Evolutionary conservation across 2,797 vertebrate species (phyloP).

Genomic region (Halcyon chelicuti): DNA sequence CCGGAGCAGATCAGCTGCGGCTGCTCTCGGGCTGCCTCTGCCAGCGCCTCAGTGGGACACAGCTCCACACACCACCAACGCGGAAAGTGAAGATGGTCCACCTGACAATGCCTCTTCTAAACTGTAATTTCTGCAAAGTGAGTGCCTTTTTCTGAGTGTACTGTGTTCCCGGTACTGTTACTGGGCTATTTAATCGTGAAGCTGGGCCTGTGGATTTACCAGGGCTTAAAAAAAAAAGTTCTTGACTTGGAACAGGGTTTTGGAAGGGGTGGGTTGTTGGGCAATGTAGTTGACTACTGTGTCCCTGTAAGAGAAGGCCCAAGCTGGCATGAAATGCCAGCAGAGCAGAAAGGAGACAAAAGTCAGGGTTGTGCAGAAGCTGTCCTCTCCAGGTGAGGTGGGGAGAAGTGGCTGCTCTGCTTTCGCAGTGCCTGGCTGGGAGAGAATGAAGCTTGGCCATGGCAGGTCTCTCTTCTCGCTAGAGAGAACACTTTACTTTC

Average conservation of each 20-base stretch:
- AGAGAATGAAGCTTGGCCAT: background rate
- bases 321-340: background rate
- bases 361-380: background rate
- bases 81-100: background rate
- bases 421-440: background rate
- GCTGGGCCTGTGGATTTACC: rapidly evolving
- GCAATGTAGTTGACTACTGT: background rate
- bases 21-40: background rate
- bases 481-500: background rate
- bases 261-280: background rate
- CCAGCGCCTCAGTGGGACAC: background rate
- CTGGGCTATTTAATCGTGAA: background rate
- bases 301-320: background rate
- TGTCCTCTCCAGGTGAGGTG: background rate
- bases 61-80: background rate
- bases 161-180: background rate
- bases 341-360: background rate
- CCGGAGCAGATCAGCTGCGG: background rate
- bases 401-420: background rate
- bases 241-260: background rate
- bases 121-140: background rate
- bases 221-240: background rate
- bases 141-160: background rate
- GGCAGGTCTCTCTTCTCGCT: background rate
- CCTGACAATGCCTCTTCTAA: rapidly evolving